Percentiles rank a stretch among this genome's conserved stretches.
Evolutionary conservation across 2,888 invertebrate species (phyloP).

Genomic region (Petrophora chlorosata): DNA sequence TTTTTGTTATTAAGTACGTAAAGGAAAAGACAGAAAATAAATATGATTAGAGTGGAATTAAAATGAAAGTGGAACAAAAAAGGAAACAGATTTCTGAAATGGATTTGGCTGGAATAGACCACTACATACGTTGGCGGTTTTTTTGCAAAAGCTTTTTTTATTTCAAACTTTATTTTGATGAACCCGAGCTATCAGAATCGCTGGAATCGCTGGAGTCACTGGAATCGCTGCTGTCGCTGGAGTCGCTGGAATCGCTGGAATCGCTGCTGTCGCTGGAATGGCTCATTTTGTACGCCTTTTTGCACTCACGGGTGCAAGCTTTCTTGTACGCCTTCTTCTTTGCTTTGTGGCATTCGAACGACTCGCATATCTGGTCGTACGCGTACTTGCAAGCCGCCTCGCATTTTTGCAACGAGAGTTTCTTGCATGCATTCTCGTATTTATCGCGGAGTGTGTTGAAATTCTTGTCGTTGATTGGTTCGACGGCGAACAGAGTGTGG

Average conservation of each 20-base stretch:
- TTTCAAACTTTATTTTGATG: not conserved
- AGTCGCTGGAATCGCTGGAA: conserved; percentile 8
- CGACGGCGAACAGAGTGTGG: no score
- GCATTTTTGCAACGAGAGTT: not conserved
- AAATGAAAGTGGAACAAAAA: no score
- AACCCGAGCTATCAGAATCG: not conserved
- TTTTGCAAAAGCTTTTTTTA: no score
- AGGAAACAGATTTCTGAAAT: no score
- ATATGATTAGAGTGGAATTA: no score
- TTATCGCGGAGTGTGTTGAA: conserved; percentile 48
- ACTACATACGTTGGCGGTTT: no score
- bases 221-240: conserved; percentile 12
- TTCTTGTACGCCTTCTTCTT: conserved; percentile 39
- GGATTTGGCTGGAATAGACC: no score
- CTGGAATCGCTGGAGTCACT: conserved; percentile 9
- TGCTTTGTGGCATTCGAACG: conserved; percentile 34
- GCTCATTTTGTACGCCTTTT: conserved; percentile 26
- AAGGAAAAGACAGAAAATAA: no score
- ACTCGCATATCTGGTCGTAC: conserved; percentile 35
- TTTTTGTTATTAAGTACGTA: no score
- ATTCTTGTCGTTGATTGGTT: no score
- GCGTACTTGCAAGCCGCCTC: conserved; percentile 45
- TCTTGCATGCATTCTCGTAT: conserved; percentile 50
- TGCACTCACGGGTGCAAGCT: conserved; percentile 47
- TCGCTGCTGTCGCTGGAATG: not conserved